A percentile compares a stretch with the other conserved stretches of the same genome.
Evolutionary conservation across 2,797 vertebrate genomes (phyloP).

Genomic region (Poecilia picta): DNA sequence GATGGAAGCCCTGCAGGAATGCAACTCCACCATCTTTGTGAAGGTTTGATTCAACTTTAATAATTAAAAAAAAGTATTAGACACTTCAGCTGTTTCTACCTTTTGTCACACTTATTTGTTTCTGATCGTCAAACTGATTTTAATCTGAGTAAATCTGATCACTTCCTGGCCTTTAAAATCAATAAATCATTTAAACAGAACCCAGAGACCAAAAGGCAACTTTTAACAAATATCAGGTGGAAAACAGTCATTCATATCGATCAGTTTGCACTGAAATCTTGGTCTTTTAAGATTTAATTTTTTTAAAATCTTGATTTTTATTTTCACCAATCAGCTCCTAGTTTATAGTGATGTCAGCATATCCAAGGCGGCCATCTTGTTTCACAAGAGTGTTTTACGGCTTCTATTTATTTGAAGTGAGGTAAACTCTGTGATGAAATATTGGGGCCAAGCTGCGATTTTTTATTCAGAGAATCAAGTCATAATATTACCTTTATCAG

Average conservation of each 20-base stretch:
- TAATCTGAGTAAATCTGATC: not conserved
- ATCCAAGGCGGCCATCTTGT: too few relatives aligned
- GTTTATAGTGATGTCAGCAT: too few relatives aligned
- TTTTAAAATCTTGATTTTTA: too few relatives aligned
- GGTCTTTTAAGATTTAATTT: too few relatives aligned
- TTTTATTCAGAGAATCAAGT: too few relatives aligned
- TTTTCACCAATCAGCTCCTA: too few relatives aligned
- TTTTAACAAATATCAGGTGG: not conserved
- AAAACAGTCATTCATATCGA: not conserved
- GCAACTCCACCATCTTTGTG: constrained; percentile 98
- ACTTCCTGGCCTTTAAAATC: not conserved
- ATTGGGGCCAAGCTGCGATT: too few relatives aligned
- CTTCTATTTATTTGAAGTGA: too few relatives aligned
- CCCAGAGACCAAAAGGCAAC: not conserved
- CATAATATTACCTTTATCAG: too few relatives aligned
- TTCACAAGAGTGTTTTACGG: too few relatives aligned
- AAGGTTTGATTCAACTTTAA: constrained; percentile 84
- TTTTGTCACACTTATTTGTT: not conserved
- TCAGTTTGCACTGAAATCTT: not conserved
- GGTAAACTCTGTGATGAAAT: too few relatives aligned
- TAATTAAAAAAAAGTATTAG: not conserved
- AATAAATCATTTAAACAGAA: not conserved
- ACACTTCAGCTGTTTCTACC: not conserved
- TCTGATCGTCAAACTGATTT: not conserved
- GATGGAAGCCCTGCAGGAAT: constrained; percentile 98